These are phyloP conservation scores for Achlya flavicornis DNA, from an alignment of 2,888 invertebrate species.

Conservation along the genomic window DNA sequence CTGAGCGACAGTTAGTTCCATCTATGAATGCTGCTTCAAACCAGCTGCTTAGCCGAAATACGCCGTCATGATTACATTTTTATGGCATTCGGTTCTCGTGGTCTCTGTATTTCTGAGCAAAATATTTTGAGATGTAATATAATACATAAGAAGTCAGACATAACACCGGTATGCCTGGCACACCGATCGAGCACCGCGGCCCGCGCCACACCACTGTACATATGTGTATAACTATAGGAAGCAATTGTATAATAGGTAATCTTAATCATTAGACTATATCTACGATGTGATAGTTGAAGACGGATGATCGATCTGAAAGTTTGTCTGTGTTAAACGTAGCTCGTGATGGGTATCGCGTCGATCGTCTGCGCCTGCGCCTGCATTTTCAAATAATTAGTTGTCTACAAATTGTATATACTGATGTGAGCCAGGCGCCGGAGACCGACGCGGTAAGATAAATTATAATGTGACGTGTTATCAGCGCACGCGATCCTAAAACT, in stretches of 20 bases:
- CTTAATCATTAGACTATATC: conserved; percentile 18
- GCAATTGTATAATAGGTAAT: conserved; percentile 28
- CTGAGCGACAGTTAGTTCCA: too few relatives aligned
- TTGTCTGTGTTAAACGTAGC: conserved; percentile 18
- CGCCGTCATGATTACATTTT: too few relatives aligned
- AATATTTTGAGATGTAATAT: too few relatives aligned
- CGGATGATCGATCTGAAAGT: conserved; percentile 25
- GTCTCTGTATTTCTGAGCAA: too few relatives aligned
- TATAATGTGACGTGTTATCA: neutral
- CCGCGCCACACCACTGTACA: conserved; percentile 19
- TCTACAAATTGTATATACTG: neutral
- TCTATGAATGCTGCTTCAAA: too few relatives aligned
- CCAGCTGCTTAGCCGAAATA: too few relatives aligned
- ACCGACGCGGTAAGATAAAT: neutral
- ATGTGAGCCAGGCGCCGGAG: neutral
- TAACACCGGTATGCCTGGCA: too few relatives aligned
- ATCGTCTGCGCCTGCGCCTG: neutral
- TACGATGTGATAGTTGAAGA: conserved; percentile 24
- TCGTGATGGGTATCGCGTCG: neutral
- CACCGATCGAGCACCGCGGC: conserved; percentile 12
- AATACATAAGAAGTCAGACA: too few relatives aligned
- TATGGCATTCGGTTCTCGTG: too few relatives aligned
- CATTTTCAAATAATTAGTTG: neutral
- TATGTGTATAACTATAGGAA: conserved; percentile 23
- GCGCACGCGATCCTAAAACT: too few relatives aligned